Percentiles rank a stretch among this genome's conserved stretches.
These are phyloP conservation scores for Metallyticus violacea DNA, from an alignment of 2,888 invertebrate genomes.

Conservation along the genomic window DNA sequence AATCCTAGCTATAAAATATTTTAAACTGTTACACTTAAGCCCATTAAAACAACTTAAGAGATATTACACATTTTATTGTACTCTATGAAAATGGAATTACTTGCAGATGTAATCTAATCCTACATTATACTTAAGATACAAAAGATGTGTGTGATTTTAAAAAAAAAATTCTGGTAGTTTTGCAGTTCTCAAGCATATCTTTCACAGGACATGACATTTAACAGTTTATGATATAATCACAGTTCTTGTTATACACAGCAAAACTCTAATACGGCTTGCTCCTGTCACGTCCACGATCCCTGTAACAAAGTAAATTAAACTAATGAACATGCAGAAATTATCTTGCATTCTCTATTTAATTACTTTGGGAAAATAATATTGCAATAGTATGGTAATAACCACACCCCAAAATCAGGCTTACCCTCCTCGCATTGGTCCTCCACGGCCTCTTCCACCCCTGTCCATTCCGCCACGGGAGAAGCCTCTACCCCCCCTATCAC, in stretches of 20 bases:
- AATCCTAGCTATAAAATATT: no score
- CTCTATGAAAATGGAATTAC: not conserved
- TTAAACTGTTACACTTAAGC: not conserved
- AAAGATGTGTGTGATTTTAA: not conserved
- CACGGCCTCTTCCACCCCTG: constrained; percentile 50
- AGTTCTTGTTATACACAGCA: not conserved
- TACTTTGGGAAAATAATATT: no score
- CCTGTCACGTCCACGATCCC: constrained; percentile 39
- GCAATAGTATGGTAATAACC: no score
- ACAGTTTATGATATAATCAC: not conserved
- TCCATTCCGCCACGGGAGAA: constrained; percentile 43
- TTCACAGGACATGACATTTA: not conserved
- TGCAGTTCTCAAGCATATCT: not conserved
- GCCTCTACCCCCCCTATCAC: constrained; percentile 39
- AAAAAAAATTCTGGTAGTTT: not conserved
- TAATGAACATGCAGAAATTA: no score
- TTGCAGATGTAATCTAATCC: not conserved
- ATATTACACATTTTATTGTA: not conserved
- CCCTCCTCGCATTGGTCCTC: constrained; percentile 43
- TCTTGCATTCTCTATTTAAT: no score
- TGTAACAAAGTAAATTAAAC: constrained; percentile 34
- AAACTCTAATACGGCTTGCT: constrained; percentile 39
- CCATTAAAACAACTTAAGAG: not conserved
- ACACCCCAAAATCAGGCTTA: not conserved
- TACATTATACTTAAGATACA: not conserved